Evolutionary conservation across 1,140 invertebrate species (phyloP).

Genomic region (Maniola jurtina): DNA sequence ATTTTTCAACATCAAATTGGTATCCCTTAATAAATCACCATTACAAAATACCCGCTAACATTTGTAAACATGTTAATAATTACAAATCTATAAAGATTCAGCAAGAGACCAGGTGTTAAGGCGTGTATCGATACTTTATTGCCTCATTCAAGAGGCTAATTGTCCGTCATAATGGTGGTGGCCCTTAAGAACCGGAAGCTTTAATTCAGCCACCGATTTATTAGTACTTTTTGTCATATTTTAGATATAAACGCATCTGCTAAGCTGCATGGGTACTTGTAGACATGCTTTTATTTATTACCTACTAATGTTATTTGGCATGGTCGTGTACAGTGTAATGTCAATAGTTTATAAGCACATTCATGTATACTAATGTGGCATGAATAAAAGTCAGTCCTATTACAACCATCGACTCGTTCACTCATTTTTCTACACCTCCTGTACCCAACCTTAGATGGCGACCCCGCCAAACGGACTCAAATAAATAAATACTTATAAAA

Average conservation of each 20-base stretch:
- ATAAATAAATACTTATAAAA: no score
- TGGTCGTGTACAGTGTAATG: no score
- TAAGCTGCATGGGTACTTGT: not conserved
- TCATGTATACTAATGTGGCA: no score
- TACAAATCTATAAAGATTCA: constrained; percentile 22
- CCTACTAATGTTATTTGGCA: no score
- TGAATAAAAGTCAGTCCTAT: no score
- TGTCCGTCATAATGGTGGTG: constrained; percentile 28
- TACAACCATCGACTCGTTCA: no score
- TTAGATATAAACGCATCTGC: constrained; percentile 28
- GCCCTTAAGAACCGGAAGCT: constrained; percentile 47
- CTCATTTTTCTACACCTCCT: no score
- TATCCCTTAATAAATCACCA: constrained; percentile 3
- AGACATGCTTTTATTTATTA: no score
- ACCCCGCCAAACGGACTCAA: no score
- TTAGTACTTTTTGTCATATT: constrained; percentile 12
- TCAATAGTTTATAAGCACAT: no score
- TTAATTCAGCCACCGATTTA: constrained; percentile 20
- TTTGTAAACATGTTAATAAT: constrained; percentile 26
- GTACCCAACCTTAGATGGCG: no score
- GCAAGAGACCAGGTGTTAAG: constrained; percentile 41
- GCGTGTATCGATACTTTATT: constrained; percentile 34
- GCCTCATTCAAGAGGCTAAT: constrained; percentile 19
- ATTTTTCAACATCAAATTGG: no score
- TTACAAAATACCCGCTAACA: not conserved